A percentile compares a stretch with the other conserved stretches of the same genome.
These are phyloP conservation scores for Gallinago undulata DNA, from an alignment of 2,113 vertebrate species.

Conservation along the genomic window DNA sequence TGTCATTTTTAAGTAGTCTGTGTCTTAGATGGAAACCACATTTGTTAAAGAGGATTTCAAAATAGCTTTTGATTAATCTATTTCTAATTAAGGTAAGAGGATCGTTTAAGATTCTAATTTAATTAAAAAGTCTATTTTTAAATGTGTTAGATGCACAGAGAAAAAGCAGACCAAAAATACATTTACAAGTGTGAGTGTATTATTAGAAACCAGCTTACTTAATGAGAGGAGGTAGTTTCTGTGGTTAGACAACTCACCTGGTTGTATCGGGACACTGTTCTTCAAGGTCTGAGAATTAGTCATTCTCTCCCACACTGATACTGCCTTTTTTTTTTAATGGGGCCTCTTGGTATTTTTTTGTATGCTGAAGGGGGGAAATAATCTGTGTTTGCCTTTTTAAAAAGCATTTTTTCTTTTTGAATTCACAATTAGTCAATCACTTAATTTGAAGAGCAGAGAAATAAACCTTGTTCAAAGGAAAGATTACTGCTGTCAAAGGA, in stretches of 20 bases:
- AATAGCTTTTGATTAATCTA: background rate
- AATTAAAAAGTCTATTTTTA: background rate
- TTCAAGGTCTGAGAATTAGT: background rate
- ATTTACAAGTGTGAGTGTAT: background rate
- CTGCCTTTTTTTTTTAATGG: background rate
- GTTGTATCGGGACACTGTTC: background rate
- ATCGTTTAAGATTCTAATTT: background rate
- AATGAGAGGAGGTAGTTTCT: background rate
- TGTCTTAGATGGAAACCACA: background rate
- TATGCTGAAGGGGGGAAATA: background rate
- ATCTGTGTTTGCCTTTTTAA: background rate
- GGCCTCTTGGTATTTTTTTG: accelerated
- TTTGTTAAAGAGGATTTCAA: background rate
- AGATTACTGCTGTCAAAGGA: background rate
- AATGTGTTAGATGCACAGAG: background rate
- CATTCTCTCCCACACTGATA: background rate
- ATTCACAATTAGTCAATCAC: background rate
- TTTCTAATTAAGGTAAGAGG: background rate
- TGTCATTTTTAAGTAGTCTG: background rate
- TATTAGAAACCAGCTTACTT: background rate
- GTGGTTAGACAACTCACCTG: conserved; percentile 32
- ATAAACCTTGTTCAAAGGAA: background rate
- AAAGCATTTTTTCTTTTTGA: background rate
- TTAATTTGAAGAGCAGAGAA: background rate
- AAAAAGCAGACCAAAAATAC: background rate